These are phyloP conservation scores for Enteromius thamalakanensis DNA, from an alignment of 2,797 vertebrate species.

Conservation along the genomic window DNA sequence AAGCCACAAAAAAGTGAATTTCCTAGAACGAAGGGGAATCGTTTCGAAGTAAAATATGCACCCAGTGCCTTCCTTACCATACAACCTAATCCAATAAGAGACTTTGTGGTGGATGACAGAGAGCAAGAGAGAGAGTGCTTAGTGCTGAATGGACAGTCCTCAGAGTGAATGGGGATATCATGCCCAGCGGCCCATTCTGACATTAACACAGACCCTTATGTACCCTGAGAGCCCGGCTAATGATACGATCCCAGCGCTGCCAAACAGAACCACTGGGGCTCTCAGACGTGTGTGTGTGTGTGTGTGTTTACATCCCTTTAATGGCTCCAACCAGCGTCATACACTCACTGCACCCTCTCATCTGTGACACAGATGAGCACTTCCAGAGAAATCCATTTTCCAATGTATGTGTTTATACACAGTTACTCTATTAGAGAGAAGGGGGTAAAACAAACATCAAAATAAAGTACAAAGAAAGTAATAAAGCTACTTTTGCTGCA, in stretches of 20 bases:
- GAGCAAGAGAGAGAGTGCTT: constrained; percentile 6
- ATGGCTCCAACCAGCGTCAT: constrained; percentile 39
- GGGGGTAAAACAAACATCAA: constrained; percentile 9
- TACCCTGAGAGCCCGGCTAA: constrained; percentile 45
- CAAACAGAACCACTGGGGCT: constrained; percentile 35
- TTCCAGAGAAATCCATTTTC: constrained; percentile 39
- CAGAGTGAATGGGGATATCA: constrained; percentile 41
- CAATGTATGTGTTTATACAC: constrained; percentile 38
- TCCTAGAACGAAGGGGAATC: constrained; percentile 18
- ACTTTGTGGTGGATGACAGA: neutral
- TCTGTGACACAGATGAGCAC: constrained; percentile 42
- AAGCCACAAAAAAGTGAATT: constrained; percentile 7
- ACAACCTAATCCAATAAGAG: constrained; percentile 34
- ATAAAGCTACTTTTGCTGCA: neutral
- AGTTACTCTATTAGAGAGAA: constrained; percentile 21
- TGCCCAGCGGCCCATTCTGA: constrained; percentile 45
- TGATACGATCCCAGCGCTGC: constrained; percentile 37
- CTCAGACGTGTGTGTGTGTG: constrained; percentile 36
- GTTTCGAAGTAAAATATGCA: constrained; percentile 17
- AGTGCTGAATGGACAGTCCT: constrained; percentile 31
- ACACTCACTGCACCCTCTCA: constrained; percentile 37
- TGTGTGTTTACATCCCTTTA: constrained; percentile 19
- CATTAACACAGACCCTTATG: constrained; percentile 43
- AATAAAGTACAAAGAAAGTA: neutral
- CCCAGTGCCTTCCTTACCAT: constrained; percentile 31